Evolutionary conservation across 30 jellyfish, hydroid and myxozoan genomes (phyloP), one percentile per base, ranked within the genome.

Genomic region (Cassiopea andromeda): DNA sequence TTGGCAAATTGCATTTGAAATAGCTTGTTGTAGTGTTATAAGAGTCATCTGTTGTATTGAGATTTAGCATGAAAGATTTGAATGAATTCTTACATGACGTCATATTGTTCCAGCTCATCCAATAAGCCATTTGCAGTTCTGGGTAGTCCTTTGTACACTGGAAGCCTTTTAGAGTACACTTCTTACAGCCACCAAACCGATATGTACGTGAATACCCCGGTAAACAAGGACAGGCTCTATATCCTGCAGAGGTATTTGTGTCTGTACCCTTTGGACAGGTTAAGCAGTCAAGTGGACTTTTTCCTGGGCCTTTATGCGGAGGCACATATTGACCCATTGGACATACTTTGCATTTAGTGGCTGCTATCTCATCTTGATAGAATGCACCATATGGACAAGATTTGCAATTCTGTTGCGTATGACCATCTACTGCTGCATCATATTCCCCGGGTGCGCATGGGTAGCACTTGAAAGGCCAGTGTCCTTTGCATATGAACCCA

Each of bases 81-180:
- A 48, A 87, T 7, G 64, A 18, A 1, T 15, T 43, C 47, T 83
- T 69, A 59, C 91, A 83, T 44, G 84, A 13, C 60, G 12, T 66
- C 19, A 75, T 45, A 15, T 43, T 77, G 4, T n/a, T 68, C 89
- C 89, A 87, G 17, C 61, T 46, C 89, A 87, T 45, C 94, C 94
- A 87, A 61, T 18, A 87, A 12, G 84, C 94, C 47, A 44, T 44
- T 47, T 47, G 46, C 47, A 87, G 76, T 44, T 48, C 77, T 64
- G 67, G 83, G 61, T 75, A 87, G 49, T 87, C 94, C 14, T 46
- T 68, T 59, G 44, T 19, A 46, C 94, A 87, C 2, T 64, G 13
- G 19, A 87, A 49, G 7, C 94, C 94, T 7, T 3, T 19, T 44
- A 43, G 69, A 38, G 74, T 60, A 44, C 94, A 87, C 68, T 75